These are phyloP conservation scores for Mycalesis mineus DNA, from an alignment of 2,888 invertebrate genomes.

Conservation along the genomic window DNA sequence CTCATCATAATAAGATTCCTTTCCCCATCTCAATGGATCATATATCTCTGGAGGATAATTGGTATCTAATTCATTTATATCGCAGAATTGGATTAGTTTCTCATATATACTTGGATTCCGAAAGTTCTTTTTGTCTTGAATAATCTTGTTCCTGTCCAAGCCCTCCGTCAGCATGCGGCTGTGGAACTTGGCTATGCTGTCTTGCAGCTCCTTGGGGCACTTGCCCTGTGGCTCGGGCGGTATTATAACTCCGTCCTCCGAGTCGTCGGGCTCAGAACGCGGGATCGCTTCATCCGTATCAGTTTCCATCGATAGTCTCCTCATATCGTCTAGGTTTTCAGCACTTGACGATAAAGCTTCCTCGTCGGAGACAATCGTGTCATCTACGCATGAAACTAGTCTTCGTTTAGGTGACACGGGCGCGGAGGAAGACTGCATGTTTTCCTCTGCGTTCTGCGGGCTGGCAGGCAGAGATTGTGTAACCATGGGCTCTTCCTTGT, in stretches of 20 bases:
- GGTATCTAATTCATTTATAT: slow-evolving; percentile 96
- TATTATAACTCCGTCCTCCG: slow-evolving; percentile 80
- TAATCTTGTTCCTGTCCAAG: slow-evolving; percentile 91
- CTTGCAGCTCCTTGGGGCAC: slow-evolving; percentile 88
- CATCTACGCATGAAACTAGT: slow-evolving; percentile 84
- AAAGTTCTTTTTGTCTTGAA: slow-evolving; percentile 95
- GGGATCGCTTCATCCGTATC: slow-evolving; percentile 66
- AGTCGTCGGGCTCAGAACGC: slow-evolving; percentile 65
- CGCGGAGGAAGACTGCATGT: slow-evolving; percentile 58
- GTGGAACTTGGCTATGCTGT: slow-evolving; percentile 87
- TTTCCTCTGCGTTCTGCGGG: slow-evolving; percentile 48
- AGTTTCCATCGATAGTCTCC: slow-evolving; percentile 69
- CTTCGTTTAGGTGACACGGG: slow-evolving; percentile 71
- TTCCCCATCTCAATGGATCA: slow-evolving; percentile 94
- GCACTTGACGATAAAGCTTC: slow-evolving; percentile 72
- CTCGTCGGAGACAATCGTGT: slow-evolving; percentile 86
- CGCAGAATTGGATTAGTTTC: slow-evolving; percentile 95
- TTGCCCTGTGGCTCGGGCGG: slow-evolving; percentile 90
- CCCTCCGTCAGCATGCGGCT: slow-evolving; percentile 87
- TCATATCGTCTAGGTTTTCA: slow-evolving; percentile 73
- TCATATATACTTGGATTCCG: slow-evolving; percentile 99
- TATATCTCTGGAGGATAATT: slow-evolving; percentile 96
- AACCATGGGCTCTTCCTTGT: slow-evolving; percentile 60
- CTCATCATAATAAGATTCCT: slow-evolving; percentile 96
- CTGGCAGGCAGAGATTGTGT: slow-evolving; percentile 58